Conservation (phyloP, 2,888 invertebrate genomes). For the Epirrhoe alternata region DNA sequence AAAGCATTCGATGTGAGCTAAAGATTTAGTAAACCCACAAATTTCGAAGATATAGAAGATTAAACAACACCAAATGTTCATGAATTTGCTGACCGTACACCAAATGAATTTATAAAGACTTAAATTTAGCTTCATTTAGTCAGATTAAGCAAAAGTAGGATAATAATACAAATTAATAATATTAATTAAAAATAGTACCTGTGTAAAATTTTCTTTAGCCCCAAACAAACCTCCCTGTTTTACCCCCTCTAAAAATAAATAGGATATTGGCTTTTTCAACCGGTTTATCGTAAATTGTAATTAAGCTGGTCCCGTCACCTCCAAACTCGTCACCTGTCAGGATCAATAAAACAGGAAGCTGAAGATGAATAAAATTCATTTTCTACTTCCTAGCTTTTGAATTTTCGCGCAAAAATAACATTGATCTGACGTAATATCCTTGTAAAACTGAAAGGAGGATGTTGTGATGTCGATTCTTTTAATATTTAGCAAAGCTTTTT, state of each 20-base stretch:
- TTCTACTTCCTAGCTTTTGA: slow-evolving; percentile 20
- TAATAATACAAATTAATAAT: too few species aligned
- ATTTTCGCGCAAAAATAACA: slow-evolving; percentile 11
- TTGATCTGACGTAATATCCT: slow-evolving; percentile 5
- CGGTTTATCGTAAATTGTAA: not conserved
- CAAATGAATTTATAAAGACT: too few species aligned
- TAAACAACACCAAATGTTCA: too few species aligned
- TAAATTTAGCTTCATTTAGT: too few species aligned
- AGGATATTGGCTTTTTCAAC: not conserved
- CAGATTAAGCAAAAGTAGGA: too few species aligned
- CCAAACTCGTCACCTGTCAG: not conserved
- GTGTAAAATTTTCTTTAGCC: too few species aligned
- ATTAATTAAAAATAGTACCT: too few species aligned
- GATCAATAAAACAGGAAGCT: slow-evolving; percentile 5
- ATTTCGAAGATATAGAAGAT: too few species aligned
- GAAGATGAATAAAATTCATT: not conserved
- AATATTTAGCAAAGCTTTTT: slow-evolving; percentile 29
- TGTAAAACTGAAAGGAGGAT: slow-evolving; percentile 13
- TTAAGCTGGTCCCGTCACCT: not conserved
- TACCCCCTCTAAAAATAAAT: not conserved
- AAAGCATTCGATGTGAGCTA: too few species aligned
- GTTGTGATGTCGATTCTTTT: slow-evolving; percentile 25
- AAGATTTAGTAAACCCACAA: too few species aligned
- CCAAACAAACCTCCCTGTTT: too few species aligned
- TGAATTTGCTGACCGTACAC: too few species aligned